Percentiles rank a stretch among this genome's conserved stretches.
Evolutionary conservation across 2,113 vertebrate species (phyloP).

Genomic region (Athene noctua): DNA sequence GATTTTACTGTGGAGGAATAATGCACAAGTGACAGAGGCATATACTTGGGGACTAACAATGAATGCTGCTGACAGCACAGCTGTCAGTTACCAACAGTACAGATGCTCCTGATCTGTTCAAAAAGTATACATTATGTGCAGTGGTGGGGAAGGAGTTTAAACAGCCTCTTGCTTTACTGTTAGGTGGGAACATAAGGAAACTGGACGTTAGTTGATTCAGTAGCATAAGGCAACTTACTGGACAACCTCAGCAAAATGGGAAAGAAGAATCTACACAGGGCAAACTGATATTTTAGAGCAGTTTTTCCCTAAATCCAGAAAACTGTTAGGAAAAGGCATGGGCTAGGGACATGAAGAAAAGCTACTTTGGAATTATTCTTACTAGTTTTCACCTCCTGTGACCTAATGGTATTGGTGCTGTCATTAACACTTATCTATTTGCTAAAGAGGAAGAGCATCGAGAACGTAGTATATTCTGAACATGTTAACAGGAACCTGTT

Average conservation of each 20-base stretch:
- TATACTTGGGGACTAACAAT: neutral
- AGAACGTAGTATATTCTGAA: neutral
- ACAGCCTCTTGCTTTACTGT: neutral
- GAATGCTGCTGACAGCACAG: neutral
- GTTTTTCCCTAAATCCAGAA: neutral
- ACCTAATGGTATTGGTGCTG: neutral
- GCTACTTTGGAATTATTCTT: neutral
- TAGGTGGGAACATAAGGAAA: neutral
- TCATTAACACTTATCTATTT: neutral
- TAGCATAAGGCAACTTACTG: neutral
- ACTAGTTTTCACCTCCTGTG: neutral
- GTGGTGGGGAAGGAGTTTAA: neutral
- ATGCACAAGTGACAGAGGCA: neutral
- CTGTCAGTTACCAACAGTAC: neutral
- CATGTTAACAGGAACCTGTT: neutral
- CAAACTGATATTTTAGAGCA: neutral
- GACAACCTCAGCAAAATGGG: neutral
- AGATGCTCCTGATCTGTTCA: neutral
- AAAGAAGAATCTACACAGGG: neutral
- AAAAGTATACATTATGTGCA: neutral
- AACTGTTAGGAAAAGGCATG: neutral
- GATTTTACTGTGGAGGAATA: neutral
- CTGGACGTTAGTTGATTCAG: neutral
- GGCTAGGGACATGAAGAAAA: neutral
- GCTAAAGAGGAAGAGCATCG: neutral